phyloP scores from a whole-genome alignment of 2,797 vertebrate species.

The Sorex maritimensis region DNA sequence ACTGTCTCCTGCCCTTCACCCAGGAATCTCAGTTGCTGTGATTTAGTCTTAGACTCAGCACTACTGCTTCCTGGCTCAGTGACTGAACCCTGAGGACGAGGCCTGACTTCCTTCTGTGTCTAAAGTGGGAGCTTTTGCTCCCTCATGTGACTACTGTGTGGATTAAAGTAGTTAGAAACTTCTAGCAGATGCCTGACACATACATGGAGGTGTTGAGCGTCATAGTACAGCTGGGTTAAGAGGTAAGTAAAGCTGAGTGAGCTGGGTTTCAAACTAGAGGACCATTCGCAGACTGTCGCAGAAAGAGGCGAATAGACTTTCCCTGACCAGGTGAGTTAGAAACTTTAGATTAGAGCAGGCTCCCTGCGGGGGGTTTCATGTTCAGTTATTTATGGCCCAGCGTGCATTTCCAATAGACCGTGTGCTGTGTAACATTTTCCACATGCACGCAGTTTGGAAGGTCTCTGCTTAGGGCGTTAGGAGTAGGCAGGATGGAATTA shows the following conservation, averaged over 20 bases:
- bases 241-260: neutral
- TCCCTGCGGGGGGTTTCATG: neutral
- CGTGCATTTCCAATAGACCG: neutral
- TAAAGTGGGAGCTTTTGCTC: neutral
- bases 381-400: neutral
- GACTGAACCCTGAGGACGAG: neutral
- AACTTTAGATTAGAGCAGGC: conserved; percentile 26
- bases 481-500: neutral
- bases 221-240: conserved; percentile 1
- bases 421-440: neutral
- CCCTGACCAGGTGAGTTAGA: neutral
- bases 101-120: neutral
- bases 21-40: neutral
- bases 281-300: neutral
- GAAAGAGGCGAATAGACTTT: neutral
- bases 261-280: conserved; percentile 39
- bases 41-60: neutral
- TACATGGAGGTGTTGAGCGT: neutral
- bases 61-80: neutral
- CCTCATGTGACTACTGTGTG: neutral
- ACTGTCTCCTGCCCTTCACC: neutral
- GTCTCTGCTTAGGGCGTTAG: neutral
- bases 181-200: neutral
- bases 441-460: neutral
- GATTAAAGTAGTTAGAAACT: conserved; percentile 2